Evolutionary conservation across 2,797 vertebrate genomes (phyloP).

Genomic region (Pitangus sulphuratus): DNA sequence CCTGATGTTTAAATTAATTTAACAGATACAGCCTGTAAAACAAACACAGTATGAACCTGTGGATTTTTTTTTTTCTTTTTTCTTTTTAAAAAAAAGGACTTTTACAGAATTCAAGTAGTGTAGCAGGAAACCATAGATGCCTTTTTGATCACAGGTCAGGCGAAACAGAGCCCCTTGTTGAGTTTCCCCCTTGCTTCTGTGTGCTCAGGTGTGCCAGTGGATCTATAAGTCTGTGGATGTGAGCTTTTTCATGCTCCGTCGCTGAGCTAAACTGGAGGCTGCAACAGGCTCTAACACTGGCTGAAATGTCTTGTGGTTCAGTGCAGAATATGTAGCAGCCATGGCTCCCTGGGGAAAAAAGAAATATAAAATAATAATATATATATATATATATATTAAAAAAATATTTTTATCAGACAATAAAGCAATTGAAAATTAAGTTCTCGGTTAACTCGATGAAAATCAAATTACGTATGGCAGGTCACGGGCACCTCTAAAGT

Average conservation of each 20-base stretch:
- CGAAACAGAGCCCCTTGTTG: constrained; percentile 63
- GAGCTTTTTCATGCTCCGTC: constrained; percentile 97
- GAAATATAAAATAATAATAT: background rate
- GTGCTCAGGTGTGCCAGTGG: constrained; percentile 61
- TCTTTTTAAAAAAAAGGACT: constrained; percentile 66
- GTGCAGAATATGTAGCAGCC: constrained; percentile 92
- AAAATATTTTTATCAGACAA: background rate
- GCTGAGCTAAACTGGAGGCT: constrained; percentile 94
- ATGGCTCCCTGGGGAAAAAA: constrained; percentile 86
- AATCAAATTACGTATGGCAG: background rate
- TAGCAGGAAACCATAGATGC: constrained; percentile 73
- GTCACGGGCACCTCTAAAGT: background rate
- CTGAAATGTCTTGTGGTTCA: constrained; percentile 95
- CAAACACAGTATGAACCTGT: constrained; percentile 70
- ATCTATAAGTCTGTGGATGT: constrained; percentile 95
- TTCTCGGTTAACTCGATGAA: background rate
- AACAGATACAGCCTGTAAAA: constrained; percentile 69
- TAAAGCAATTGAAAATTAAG: background rate
- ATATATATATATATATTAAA: background rate
- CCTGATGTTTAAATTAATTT: constrained; percentile 66
- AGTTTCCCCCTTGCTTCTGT: constrained; percentile 64
- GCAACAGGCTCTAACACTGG: constrained; percentile 95
- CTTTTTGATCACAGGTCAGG: constrained; percentile 70
- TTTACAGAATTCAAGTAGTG: constrained; percentile 82
- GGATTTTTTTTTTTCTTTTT: constrained; percentile 41